Conservation (phyloP, 2,797 vertebrate genomes). For the Macrochelys suwanniensis region DNA sequence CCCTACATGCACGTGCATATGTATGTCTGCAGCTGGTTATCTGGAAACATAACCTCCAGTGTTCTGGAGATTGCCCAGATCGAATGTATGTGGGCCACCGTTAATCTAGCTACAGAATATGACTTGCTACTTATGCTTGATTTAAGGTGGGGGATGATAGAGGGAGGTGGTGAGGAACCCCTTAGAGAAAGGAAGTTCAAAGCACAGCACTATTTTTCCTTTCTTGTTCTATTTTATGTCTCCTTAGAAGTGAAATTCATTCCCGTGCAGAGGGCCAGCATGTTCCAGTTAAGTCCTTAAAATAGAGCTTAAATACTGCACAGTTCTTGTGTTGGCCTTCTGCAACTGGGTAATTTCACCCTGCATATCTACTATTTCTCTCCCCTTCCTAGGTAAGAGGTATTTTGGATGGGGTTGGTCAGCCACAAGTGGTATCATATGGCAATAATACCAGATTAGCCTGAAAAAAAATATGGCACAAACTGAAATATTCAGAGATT, state of each 20-base stretch:
- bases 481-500: not conserved
- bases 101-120: not conserved
- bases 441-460: not conserved
- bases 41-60: not conserved
- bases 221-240: not conserved
- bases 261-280: not conserved
- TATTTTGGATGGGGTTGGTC: not conserved
- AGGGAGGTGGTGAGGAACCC: not conserved
- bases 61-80: not conserved
- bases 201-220: not conserved
- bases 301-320: not conserved
- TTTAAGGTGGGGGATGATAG: not conserved
- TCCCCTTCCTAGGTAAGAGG: not conserved
- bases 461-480: not conserved
- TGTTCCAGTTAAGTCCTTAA: not conserved
- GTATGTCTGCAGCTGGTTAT: not conserved
- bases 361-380: not conserved
- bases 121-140: not conserved
- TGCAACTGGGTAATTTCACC: not conserved
- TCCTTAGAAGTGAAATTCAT: not conserved
- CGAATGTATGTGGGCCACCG: rapidly evolving
- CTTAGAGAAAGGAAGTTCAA: not conserved
- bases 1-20: rapidly evolving
- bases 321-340: not conserved
- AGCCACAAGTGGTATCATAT: not conserved